Percentiles rank a stretch among this genome's conserved stretches.
phyloP scores from a whole-genome alignment of 1,140 invertebrate genomes.

The Pogonomyrmex barbatus region DNA sequence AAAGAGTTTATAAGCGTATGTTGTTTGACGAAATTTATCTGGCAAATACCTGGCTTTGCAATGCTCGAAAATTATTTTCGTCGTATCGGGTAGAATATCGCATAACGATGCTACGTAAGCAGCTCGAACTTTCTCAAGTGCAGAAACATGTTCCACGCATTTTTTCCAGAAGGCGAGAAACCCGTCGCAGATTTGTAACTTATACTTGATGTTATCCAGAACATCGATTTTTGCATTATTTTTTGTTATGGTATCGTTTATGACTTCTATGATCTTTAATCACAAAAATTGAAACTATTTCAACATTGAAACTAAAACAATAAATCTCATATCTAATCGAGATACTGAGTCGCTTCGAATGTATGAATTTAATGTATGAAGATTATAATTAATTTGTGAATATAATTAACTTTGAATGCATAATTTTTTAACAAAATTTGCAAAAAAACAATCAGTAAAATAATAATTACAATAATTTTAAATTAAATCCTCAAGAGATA shows the following conservation, averaged over 20 bases:
- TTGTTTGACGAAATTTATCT: not conserved
- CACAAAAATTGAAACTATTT: not conserved
- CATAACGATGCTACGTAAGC: conserved; percentile 69
- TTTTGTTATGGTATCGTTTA: not conserved
- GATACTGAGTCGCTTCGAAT: not conserved
- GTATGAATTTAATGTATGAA: not conserved
- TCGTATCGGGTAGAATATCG: conserved; percentile 69
- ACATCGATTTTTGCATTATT: conserved; percentile 7
- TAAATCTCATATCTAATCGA: not conserved
- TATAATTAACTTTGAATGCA: not conserved
- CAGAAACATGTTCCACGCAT: conserved; percentile 74
- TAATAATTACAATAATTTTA: not conserved
- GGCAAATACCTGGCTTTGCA: conserved; percentile 79
- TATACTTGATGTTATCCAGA: conserved; percentile 63
- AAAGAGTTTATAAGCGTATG: not conserved
- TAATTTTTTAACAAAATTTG: not conserved
- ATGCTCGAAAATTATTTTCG: conserved; percentile 72
- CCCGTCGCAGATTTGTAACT: conserved; percentile 70
- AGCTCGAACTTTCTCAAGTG: conserved; percentile 66
- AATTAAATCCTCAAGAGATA: not conserved
- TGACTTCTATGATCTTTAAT: conserved; percentile 5
- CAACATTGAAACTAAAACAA: not conserved
- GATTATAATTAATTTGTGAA: not conserved
- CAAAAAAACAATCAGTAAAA: not conserved
- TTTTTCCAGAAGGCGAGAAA: conserved; percentile 78